Evolutionary conservation across 1,140 invertebrate genomes (phyloP), one percentile per base, ranked within the genome.

Genomic region (Lordiphosa mommai): DNA sequence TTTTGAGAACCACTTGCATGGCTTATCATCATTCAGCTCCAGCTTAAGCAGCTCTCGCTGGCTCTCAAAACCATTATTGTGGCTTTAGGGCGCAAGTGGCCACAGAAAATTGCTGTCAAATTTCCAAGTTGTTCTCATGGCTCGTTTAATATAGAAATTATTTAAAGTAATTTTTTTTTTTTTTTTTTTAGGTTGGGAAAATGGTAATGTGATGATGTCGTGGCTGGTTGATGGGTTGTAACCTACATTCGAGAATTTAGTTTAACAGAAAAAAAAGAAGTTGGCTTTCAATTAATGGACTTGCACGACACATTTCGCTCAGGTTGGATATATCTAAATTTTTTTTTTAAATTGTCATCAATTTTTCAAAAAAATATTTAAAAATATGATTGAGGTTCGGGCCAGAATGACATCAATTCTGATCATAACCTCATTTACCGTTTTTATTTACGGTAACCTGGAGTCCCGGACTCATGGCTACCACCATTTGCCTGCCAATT

Each of bases 101-200:
- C 44, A 13, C 40, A 33, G 40, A 65, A 76, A 76, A 61, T 76
- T 70, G 48, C 61, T 61, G 73, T 59, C 49, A 73, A 67, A 80
- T 80, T 56, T 66, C 51, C 60, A 73, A 73, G 48, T 82, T 67
- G 66, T 82, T 82, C 73, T 84, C 77, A 77, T 58, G 47, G 72
- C 68, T 73, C 71, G 72, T 77, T 72, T 72, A 82, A 82, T 82
- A 82, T 85, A 82, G 77, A 82, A 84, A 82, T 82, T 82, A 84
- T 72, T 72, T 61, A 49, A 57, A 57, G 32, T 14, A 30, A 36
- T 9, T 10, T 44, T 37, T 43, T 36, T 49, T 12, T 7, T 7
- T 51, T 51, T 32, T 10, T 20, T 14, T 41, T 44, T 36, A 7
- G 55, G 36, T 37, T 52, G 37, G 37, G 50, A 52, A 37, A 52